phyloP scores from a whole-genome alignment of 2,797 vertebrate species.

The Falco novaeseelandiae region DNA sequence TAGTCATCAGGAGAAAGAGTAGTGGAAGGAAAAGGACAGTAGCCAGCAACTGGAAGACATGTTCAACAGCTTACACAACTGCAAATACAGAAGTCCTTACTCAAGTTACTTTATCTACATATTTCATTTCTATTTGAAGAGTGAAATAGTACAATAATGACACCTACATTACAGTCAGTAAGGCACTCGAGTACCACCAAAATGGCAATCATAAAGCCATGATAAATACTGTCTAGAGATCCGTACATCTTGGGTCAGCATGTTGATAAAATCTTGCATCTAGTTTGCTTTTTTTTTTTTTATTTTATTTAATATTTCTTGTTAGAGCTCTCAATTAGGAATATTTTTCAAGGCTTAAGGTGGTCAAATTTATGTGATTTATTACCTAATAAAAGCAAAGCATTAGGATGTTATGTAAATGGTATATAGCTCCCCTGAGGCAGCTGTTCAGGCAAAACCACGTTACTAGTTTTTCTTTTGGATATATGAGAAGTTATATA shows the following conservation, averaged over 20 bases:
- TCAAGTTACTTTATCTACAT: not conserved
- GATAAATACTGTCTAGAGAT: not conserved
- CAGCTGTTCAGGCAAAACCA: not conserved
- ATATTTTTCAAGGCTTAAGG: not conserved
- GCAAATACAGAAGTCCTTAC: not conserved
- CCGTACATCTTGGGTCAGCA: not conserved
- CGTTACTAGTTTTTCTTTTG: not conserved
- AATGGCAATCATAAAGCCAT: not conserved
- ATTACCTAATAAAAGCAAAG: not conserved
- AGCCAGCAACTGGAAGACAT: not conserved
- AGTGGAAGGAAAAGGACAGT: not conserved
- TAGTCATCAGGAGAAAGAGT: not conserved
- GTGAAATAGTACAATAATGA: not conserved
- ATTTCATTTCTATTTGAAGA: not conserved
- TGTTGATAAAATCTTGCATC: not conserved
- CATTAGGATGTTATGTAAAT: not conserved
- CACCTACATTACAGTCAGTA: not conserved
- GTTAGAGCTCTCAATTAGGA: not conserved
- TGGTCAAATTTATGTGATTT: not conserved
- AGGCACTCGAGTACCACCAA: not conserved
- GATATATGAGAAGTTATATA: not conserved
- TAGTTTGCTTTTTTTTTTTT: not conserved
- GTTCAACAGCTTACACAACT: not conserved
- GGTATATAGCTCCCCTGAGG: not conserved
- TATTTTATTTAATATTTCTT: not conserved